phyloP scores from a whole-genome alignment of 2,888 invertebrate genomes.

The Colostygia pectinataria region DNA sequence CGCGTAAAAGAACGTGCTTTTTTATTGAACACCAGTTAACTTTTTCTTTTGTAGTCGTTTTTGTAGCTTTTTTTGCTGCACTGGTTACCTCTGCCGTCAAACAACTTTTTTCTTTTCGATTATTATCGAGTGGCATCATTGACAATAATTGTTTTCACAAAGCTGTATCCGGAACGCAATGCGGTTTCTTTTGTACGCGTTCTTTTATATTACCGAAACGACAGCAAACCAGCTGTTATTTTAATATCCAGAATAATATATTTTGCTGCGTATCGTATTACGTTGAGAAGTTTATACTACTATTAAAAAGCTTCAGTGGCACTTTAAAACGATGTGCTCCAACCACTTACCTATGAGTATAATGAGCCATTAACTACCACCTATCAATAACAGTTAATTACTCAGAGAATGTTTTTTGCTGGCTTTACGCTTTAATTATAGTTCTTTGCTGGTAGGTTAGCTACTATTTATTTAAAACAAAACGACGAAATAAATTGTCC shows the following conservation, averaged over 20 bases:
- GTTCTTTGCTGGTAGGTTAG: constrained; percentile 11
- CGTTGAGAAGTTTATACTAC: constrained; percentile 6
- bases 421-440: constrained; percentile 20
- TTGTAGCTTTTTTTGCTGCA: constrained; percentile 47
- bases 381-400: constrained; percentile 30
- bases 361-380: constrained; percentile 29
- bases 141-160: constrained; percentile 53
- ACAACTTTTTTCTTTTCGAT: constrained; percentile 32
- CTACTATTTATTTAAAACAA: constrained; percentile 15
- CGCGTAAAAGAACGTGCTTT: constrained; percentile 9
- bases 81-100: constrained; percentile 28
- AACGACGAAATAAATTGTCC: constrained; percentile 18
- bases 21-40: constrained; percentile 30
- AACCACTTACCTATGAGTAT: constrained; percentile 12
- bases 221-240: constrained; percentile 31
- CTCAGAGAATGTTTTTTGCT: constrained; percentile 22
- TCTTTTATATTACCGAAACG: constrained; percentile 27
- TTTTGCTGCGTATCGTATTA: constrained; percentile 6
- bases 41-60: constrained; percentile 46
- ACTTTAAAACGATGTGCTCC: constrained; percentile 10
- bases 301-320: constrained; percentile 9
- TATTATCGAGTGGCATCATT: constrained; percentile 39
- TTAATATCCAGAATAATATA: constrained; percentile 13
- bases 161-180: constrained; percentile 40
- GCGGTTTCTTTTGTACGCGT: constrained; percentile 37